A percentile compares a stretch with the other conserved stretches of the same genome.
These are phyloP conservation scores for Otus scops DNA, from an alignment of 2,797 vertebrate species.

Conservation along the genomic window DNA sequence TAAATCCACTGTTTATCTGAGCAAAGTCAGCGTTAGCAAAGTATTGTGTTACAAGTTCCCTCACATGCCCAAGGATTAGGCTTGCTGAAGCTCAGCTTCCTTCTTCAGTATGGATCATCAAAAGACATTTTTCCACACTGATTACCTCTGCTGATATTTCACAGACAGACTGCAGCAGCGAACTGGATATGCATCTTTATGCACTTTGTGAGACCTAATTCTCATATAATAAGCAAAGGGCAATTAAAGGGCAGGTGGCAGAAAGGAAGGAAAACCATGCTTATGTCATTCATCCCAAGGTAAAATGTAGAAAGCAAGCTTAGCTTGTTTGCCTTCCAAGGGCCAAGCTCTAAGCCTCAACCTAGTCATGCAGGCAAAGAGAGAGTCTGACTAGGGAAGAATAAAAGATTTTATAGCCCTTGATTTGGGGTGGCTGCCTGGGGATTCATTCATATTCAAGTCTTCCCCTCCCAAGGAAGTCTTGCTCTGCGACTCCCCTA, in stretches of 20 bases:
- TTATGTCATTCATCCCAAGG: neutral
- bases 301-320: neutral
- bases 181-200: neutral
- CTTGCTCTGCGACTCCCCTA: neutral
- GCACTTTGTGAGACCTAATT: neutral
- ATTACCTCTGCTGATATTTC: neutral
- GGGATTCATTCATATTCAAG: neutral
- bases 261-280: neutral
- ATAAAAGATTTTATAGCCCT: neutral
- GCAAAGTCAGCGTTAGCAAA: neutral
- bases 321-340: neutral
- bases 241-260: neutral
- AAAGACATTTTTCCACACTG: neutral
- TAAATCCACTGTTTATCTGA: neutral
- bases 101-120: neutral
- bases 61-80: neutral
- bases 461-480: neutral
- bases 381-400: neutral
- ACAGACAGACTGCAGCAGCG: neutral
- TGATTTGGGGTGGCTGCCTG: neutral
- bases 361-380: neutral
- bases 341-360: neutral
- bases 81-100: neutral
- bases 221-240: neutral
- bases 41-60: neutral